A percentile compares a stretch with the other conserved stretches of the same genome.
phyloP scores from a whole-genome alignment of 2,113 vertebrate species.

The Stegastes partitus region DNA sequence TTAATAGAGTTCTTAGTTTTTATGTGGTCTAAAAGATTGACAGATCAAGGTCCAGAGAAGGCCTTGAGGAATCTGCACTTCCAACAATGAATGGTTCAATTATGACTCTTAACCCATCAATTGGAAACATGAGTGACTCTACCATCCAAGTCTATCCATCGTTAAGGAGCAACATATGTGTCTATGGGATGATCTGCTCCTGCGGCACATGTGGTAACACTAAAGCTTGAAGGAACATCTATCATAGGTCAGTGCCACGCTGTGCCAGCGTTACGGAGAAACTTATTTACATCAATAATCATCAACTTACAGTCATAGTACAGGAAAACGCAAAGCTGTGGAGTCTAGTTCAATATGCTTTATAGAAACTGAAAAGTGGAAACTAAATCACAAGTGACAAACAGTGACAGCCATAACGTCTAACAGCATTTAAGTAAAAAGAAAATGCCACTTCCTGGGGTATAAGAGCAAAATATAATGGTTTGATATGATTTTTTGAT shows the following conservation, averaged over 20 bases:
- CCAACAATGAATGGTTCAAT: conserved; percentile 46
- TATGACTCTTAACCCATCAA: conserved; percentile 50
- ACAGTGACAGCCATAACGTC: not conserved
- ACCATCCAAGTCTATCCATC: conserved; percentile 34
- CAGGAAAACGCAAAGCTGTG: not conserved
- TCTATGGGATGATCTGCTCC: not conserved
- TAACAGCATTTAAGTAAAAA: not conserved
- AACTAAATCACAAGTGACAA: not conserved
- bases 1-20: conserved; percentile 35
- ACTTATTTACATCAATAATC: conserved; percentile 38
- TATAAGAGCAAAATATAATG: not conserved
- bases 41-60: conserved; percentile 51
- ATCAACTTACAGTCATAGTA: conserved; percentile 9
- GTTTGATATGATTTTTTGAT: too few relatives aligned
- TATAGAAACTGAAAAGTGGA: not conserved
- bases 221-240: conserved; percentile 39
- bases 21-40: conserved; percentile 43
- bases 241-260: conserved; percentile 37
- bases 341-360: not conserved
- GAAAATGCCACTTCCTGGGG: not conserved
- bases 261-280: conserved; percentile 20
- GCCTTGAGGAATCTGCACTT: conserved; percentile 46
- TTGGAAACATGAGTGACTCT: conserved; percentile 65
- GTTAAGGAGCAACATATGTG: conserved; percentile 61
- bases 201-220: conserved; percentile 59